Percentiles rank a stretch among this genome's conserved stretches.
phyloP scores from a whole-genome alignment of 2,888 invertebrate genomes.

The Trichopoda pennipes region DNA sequence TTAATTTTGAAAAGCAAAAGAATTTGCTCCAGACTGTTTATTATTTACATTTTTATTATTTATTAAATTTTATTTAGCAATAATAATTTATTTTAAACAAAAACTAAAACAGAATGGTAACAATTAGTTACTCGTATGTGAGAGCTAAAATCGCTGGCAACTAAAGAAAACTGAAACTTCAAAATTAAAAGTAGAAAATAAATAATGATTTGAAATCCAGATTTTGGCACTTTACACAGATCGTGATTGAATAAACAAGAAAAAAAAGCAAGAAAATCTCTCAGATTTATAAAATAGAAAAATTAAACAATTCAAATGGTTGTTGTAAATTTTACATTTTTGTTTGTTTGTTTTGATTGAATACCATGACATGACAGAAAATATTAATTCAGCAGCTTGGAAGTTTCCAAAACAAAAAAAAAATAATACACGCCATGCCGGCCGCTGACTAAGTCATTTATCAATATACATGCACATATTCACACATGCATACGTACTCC shows the following conservation, averaged over 20 bases:
- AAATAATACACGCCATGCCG: conserved; percentile 44
- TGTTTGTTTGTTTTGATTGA: conserved; percentile 23
- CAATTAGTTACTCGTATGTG: conserved; percentile 45
- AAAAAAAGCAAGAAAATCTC: conserved; percentile 21
- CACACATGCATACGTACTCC: not conserved
- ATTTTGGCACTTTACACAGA: conserved; percentile 57
- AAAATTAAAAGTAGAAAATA: not conserved
- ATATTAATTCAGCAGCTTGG: conserved; percentile 46
- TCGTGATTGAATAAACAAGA: conserved; percentile 42
- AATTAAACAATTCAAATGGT: conserved; percentile 41
- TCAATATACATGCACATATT: conserved; percentile 16
- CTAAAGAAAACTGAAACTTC: conserved; percentile 25
- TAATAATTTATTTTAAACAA: not conserved
- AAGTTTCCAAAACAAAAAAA: no score
- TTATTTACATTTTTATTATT: not conserved
- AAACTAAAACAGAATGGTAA: conserved; percentile 5
- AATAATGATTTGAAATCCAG: conserved; percentile 58
- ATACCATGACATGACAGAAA: conserved; percentile 58
- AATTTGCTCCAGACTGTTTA: not conserved
- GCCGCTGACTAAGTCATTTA: conserved; percentile 30
- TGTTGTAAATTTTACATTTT: conserved; percentile 6
- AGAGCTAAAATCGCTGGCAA: not conserved
- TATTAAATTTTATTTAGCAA: conserved; percentile 17
- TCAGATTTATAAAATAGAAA: not conserved
- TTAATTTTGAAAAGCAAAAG: not conserved